Evolutionary conservation across 2,888 invertebrate genomes (phyloP), one percentile per base, ranked within the genome.

Genomic region (Aphidoletes aphidimyza): DNA sequence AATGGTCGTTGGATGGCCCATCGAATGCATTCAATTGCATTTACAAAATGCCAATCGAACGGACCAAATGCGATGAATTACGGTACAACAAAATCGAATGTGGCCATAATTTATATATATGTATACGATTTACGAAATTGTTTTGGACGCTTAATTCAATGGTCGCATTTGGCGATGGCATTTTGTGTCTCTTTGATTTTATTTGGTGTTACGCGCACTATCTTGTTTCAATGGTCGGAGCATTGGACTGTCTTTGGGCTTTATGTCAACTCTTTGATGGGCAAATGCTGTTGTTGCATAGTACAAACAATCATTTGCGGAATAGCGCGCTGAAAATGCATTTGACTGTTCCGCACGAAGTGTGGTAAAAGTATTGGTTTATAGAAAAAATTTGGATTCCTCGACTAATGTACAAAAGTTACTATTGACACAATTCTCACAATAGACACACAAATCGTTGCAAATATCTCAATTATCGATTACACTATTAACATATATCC

Each of bases 71-170:
- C 22, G 54, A 54, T 69, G 69, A 69, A 69, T 69, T 69, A 69
- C 69, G 30, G 69, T 69, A n/a, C n/a, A 30, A 30, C 69, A 26
- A 69, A 30, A 30, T 69, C 69, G 69, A 30, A 69, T 69, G 69
- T 30, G 69, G 30, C 34, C 69, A 69, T 30, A 69, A 69, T 69
- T 69, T 69, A 69, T 9, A 9, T 14, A 14, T 30, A 30, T 69
- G 26, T 69, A 69, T 26, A 22, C 54, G 54, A 54, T 54, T 54
- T 69, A 69, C 69, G 69, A 34, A 69, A 69, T 69, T 69, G 17
- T 69, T 69, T n/a, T 5, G 22, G 11, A 6, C 8, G 0, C 2
- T 69, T 22, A 2, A n/a, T 54, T 22, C 6, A 22, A 14, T 30
- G 69, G 26, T 30, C 30, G 34, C 69, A 6, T 54, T 54, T 22